Conservation (phyloP, 1,140 invertebrate genomes). For the Luehdorfia chinensis region DNA sequence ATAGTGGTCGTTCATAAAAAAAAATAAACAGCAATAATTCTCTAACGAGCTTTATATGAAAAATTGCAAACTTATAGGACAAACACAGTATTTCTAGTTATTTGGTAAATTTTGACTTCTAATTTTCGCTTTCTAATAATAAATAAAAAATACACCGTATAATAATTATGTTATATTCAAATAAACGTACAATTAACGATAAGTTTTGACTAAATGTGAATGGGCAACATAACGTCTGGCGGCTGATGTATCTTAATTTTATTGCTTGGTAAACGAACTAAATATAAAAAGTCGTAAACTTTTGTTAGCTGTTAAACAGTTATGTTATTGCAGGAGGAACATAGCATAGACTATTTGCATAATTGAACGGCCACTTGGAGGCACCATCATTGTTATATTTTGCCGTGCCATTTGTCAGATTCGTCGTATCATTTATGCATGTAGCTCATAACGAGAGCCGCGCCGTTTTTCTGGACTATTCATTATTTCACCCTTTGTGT, state of each 20-base stretch:
- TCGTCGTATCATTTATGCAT: slow-evolving; percentile 75
- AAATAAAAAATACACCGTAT: too few species aligned
- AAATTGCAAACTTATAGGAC: too few species aligned
- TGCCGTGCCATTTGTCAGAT: slow-evolving; percentile 75
- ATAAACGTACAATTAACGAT: too few species aligned
- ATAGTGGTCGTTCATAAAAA: too few species aligned
- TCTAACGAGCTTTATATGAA: too few species aligned
- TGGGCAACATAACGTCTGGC: too few species aligned
- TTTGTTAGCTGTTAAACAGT: slow-evolving; percentile 74
- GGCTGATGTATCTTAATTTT: background rate
- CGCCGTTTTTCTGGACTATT: slow-evolving; percentile 69
- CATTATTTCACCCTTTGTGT: slow-evolving; percentile 68
- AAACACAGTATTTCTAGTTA: too few species aligned
- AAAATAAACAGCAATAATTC: too few species aligned
- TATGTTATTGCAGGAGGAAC: slow-evolving; percentile 72
- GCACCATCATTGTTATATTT: slow-evolving; percentile 74
- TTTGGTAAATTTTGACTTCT: too few species aligned
- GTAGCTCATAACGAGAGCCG: slow-evolving; percentile 67
- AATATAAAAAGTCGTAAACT: slow-evolving; percentile 52
- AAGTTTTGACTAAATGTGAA: too few species aligned
- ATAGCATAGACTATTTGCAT: slow-evolving; percentile 71
- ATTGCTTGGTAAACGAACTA: slow-evolving; percentile 12
- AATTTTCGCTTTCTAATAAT: too few species aligned
- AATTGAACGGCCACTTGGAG: slow-evolving; percentile 75
- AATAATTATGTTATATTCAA: too few species aligned